Evolutionary conservation across 2,888 invertebrate species (phyloP).

Genomic region (Drosophila flavopinicola): DNA sequence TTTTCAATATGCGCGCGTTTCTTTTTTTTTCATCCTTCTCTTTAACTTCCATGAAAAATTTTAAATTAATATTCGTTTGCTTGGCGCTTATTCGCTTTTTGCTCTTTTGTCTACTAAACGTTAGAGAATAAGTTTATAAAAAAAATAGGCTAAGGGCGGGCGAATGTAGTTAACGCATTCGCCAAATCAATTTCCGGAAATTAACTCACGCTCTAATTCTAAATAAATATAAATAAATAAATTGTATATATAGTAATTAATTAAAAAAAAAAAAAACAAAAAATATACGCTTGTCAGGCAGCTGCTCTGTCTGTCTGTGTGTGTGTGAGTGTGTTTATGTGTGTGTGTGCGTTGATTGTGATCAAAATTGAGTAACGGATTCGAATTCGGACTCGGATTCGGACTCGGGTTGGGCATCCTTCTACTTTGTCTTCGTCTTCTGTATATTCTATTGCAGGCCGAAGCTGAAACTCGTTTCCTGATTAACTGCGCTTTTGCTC

Average conservation of each 20-base stretch:
- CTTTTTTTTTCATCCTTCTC: conserved; percentile 18
- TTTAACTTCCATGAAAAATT: conserved; percentile 24
- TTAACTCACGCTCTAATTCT: conserved; percentile 73
- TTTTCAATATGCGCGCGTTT: conserved; percentile 52
- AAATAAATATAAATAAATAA: conserved; percentile 81
- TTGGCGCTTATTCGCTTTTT: conserved; percentile 22
- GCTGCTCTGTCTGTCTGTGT: conserved; percentile 24
- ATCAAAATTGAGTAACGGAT: not conserved
- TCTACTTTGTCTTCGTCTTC: not conserved
- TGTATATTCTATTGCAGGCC: conserved; percentile 8
- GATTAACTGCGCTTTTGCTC: conserved; percentile 43
- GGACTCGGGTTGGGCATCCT: conserved; percentile 5
- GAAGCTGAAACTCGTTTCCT: conserved; percentile 13
- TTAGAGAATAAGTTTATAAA: conserved; percentile 37
- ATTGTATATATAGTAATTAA: conserved; percentile 76
- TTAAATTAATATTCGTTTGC: conserved; percentile 47
- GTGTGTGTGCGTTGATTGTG: conserved; percentile 1
- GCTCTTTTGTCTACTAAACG: conserved; percentile 34
- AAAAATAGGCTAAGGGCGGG: conserved; percentile 47
- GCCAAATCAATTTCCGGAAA: conserved; percentile 42
- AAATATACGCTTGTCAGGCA: conserved; percentile 76
- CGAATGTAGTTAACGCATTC: conserved; percentile 24
- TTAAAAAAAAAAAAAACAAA: conserved; percentile 75
- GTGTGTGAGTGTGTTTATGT: conserved; percentile 21
- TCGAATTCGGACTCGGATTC: conserved; percentile 10